Evolutionary conservation across 2,113 vertebrate genomes (phyloP).

Genomic region (Forbesichthys agassizii): DNA sequence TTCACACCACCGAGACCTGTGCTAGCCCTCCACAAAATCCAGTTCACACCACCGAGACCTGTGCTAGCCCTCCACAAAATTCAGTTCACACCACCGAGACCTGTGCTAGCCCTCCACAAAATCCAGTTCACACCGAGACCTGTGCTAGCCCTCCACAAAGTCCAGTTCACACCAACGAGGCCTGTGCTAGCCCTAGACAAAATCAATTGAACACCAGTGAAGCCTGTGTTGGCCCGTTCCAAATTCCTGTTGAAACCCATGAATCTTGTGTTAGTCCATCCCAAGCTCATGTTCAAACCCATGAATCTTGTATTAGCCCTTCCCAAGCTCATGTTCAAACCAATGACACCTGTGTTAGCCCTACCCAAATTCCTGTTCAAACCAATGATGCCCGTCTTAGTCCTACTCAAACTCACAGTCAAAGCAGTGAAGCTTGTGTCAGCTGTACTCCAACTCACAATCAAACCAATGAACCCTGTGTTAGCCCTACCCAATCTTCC

Average conservation of each 20-base stretch:
- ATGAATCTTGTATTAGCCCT: background rate
- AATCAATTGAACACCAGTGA: background rate
- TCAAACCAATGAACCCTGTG: background rate
- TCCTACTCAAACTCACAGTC: conserved; percentile 32
- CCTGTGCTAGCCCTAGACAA: conserved; percentile 9
- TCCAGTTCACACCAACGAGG: background rate
- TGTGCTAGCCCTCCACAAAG: background rate
- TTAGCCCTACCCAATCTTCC: background rate
- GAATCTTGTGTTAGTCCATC: conserved; percentile 1
- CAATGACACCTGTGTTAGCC: background rate
- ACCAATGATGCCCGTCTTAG: conserved; percentile 4
- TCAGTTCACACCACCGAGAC: background rate
- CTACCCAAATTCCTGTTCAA: conserved; percentile 27
- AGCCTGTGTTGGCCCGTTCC: background rate
- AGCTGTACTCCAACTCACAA: conserved; percentile 1
- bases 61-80: background rate
- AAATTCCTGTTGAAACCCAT: background rate
- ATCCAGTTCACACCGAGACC: conserved; percentile 33
- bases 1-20: conserved; percentile 1
- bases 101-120: conserved; percentile 22
- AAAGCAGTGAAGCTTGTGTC: conserved; percentile 6
- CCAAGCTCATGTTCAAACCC: background rate
- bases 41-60: conserved; percentile 24
- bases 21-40: conserved; percentile 29
- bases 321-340: background rate